Evolutionary conservation across 2,113 vertebrate species (phyloP).

Genomic region (Dissostichus mawsoni): DNA sequence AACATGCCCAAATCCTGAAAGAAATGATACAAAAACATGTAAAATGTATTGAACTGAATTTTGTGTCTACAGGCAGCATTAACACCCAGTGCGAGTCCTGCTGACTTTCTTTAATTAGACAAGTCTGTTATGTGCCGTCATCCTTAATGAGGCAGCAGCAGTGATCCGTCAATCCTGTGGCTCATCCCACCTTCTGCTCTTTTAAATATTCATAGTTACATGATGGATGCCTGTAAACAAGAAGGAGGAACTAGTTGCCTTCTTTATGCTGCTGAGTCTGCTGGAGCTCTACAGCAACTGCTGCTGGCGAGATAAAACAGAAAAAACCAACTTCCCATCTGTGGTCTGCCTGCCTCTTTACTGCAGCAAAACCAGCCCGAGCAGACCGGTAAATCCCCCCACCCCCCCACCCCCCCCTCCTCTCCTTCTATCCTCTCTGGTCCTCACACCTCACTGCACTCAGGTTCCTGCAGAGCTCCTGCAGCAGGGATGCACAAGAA

Average conservation of each 20-base stretch:
- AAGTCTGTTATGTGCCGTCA: constrained; percentile 4
- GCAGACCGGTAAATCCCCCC: constrained; percentile 44
- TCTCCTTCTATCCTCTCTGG: constrained; percentile 17
- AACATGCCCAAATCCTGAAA: background rate
- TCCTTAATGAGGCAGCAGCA: constrained; percentile 15
- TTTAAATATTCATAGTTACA: constrained; percentile 68
- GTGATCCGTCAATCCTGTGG: constrained; percentile 20
- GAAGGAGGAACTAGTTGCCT: constrained; percentile 14
- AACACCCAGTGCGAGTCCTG: background rate
- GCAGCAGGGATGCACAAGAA: constrained; percentile 32
- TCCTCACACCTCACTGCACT: constrained; percentile 61
- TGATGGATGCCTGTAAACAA: constrained; percentile 19
- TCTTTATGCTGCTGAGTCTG: constrained; percentile 14
- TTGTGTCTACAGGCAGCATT: background rate
- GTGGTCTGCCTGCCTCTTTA: constrained; percentile 48
- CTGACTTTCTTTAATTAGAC: constrained; percentile 29
- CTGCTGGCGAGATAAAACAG: constrained; percentile 6
- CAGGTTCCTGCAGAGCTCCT: constrained; percentile 51
- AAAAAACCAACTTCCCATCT: constrained; percentile 47
- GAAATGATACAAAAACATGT: background rate
- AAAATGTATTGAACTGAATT: background rate
- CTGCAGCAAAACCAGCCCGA: constrained; percentile 73
- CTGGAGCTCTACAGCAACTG: constrained; percentile 26
- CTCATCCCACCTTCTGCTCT: constrained; percentile 39
- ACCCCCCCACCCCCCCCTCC: background rate